Evolutionary conservation across 2,888 invertebrate genomes (phyloP).

Genomic region (Mantis religiosa): DNA sequence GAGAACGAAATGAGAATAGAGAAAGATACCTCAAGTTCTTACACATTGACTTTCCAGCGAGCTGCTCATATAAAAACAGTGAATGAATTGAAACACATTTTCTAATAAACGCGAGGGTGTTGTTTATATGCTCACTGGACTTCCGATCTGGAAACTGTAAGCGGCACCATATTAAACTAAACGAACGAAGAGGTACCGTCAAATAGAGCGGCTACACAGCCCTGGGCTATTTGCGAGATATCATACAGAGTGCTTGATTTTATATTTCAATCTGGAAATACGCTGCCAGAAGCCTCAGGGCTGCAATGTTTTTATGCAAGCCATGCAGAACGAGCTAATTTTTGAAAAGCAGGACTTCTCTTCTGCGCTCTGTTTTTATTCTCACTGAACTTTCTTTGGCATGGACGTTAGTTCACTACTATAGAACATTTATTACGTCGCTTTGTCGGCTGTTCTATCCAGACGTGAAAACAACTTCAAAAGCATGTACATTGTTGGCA

Average conservation of each 20-base stretch:
- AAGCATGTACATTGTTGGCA: no score
- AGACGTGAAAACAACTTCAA: no score
- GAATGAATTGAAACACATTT: no score
- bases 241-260: not conserved
- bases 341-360: no score
- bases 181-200: not conserved
- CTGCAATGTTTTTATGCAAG: not conserved
- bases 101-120: no score
- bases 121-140: not conserved
- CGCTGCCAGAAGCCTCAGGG: not conserved
- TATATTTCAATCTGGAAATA: not conserved
- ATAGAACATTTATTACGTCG: no score
- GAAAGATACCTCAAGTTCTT: not conserved
- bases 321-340: not conserved
- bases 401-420: no score
- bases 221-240: not conserved
- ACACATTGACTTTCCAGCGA: not conserved
- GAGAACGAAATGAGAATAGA: not conserved
- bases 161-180: not conserved
- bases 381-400: not conserved
- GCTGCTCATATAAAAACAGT: not conserved
- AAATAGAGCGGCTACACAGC: not conserved
- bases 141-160: not conserved
- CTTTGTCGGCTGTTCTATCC: no score
- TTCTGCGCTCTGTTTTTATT: not conserved